Evolutionary conservation across 2,888 invertebrate genomes (phyloP), one percentile per base, ranked within the genome.

Genomic region (Abrostola triplasia): DNA sequence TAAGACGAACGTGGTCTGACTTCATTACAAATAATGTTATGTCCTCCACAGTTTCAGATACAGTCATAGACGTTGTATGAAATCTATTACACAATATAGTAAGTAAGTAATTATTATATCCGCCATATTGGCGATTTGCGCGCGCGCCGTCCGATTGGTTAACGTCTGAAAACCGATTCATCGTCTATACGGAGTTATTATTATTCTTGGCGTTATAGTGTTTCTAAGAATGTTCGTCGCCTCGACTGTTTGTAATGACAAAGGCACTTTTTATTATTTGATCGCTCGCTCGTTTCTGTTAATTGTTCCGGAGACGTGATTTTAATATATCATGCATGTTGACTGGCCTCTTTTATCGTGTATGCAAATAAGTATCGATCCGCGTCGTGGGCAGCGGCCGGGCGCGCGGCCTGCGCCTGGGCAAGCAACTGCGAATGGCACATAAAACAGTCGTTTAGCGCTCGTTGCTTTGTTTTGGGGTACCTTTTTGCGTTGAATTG

Each of bases 321-420:
- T 93, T 93, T 93, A 92, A 93, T 93, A 92, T 90, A 93, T 92
- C 92, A 92, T 91, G 92, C 91, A 87, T 89, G 90, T 91, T 89
- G 89, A 83, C 85, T 88, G 87, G 86, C 71, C 84, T 87, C 89
- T 87, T 92, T 93, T 89, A 92, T 91, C 85, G 85, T 73, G 82
- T 91, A 93, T 92, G 93, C 89, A 89, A 93, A 94, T 93, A 84
- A 83, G 84, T 80, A 75, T 80, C 80, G 85, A 86, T 87, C 84
- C 81, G 52, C 70, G 80, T 70, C 58, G 80, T 70, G 80, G 78
- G 67, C 63, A 50, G 63, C 49, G 44, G 67, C 63, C 63, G 63
- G 72, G 49, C 56, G 59, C 61, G 64, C 57, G 36, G 13, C 52
- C 54, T 59, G 79, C 69, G 74, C 67, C 38, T 67, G 77, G 76